phyloP scores from a whole-genome alignment of 2,888 invertebrate genomes.

The Automeris io region DNA sequence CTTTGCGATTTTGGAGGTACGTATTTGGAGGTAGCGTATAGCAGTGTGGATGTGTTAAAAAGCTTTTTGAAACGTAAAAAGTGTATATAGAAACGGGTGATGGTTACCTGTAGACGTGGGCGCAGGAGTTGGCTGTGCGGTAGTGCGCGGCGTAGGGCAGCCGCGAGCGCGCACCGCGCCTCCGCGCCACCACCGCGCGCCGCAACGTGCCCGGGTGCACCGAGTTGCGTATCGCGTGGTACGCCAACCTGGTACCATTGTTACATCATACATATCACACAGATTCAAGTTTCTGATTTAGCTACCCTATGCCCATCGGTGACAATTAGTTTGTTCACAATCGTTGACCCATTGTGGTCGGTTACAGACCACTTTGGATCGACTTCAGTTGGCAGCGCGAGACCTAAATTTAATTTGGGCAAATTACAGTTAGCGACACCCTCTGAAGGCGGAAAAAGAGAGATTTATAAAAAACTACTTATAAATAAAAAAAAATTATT shows the following conservation, averaged over 20 bases:
- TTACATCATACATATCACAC: neutral
- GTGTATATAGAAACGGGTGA: conserved; percentile 2
- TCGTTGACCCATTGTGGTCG: too few species aligned
- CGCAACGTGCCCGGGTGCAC: conserved; percentile 85
- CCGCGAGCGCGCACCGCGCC: conserved; percentile 67
- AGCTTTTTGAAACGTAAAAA: too few species aligned
- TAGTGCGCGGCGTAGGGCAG: conserved; percentile 47
- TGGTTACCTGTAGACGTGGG: conserved; percentile 45
- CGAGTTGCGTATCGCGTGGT: conserved; percentile 82
- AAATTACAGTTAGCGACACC: too few species aligned
- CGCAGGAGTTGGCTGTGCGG: conserved; percentile 39
- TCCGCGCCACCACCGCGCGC: conserved; percentile 80
- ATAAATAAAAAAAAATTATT: too few species aligned
- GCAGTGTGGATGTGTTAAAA: neutral
- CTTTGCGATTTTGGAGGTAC: neutral
- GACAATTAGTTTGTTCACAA: too few species aligned
- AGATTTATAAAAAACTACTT: too few species aligned
- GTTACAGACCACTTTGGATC: too few species aligned
- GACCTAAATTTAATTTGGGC: too few species aligned
- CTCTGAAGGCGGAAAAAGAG: too few species aligned
- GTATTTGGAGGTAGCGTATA: neutral
- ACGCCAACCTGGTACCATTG: conserved; percentile 78
- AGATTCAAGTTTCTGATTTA: too few species aligned
- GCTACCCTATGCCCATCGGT: too few species aligned
- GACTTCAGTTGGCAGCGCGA: too few species aligned